Base-by-base conservation (phyloP, 92 coral and sea anemone species). In the Parazoanthus swiftii region DNA sequence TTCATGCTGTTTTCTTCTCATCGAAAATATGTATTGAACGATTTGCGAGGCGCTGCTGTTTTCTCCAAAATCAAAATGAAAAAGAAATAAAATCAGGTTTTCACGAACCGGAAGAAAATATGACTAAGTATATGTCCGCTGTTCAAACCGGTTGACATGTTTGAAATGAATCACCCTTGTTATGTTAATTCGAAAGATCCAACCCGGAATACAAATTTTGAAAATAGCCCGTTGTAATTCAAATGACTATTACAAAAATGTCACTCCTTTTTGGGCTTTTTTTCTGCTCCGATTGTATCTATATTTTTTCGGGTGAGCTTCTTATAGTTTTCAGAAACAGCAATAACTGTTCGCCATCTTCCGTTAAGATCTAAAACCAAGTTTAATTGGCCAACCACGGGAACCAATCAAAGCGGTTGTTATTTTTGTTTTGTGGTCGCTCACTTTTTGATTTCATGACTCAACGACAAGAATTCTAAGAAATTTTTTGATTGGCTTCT, bases 371-470 rank as follows among this genome's bases (percentile, higher is more conserved):
- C 68, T 84, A 70, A 84, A 46, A 72, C 77, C 48, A 9, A 48
- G 29, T 36, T 15, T 48, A 3, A 84, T 84, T 84, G 87, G 87
- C 0, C 78, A 74, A 83, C 25, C 39, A 16, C 16, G 18, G 48
- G 44, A 46, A 33, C 87, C 87, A 84, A 84, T 84, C 87, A 84
- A 84, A 6, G 44, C 71, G 67, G 42, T 18, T 51, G 43, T 84
- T 68, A 16, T 46, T n/a, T 84, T 46, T 43, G 23, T 20, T 6
- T 71, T 70, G 50, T 71, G 87, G 39, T 72, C 79, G 70, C 87
- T 48, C 78, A 63, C 68, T 84, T 84, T 84, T 84, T 84, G 87
- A 84, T 84, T 84, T 71, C 87, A 84, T 84, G 79, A 84, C 87
- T 84, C 79, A 84, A 54, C 87, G 79, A 71, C 58, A 84, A 74